A percentile compares a stretch with the other conserved stretches of the same genome.
Conservation (phyloP, 2,113 vertebrate species). For the Platichthys stellatus region DNA sequence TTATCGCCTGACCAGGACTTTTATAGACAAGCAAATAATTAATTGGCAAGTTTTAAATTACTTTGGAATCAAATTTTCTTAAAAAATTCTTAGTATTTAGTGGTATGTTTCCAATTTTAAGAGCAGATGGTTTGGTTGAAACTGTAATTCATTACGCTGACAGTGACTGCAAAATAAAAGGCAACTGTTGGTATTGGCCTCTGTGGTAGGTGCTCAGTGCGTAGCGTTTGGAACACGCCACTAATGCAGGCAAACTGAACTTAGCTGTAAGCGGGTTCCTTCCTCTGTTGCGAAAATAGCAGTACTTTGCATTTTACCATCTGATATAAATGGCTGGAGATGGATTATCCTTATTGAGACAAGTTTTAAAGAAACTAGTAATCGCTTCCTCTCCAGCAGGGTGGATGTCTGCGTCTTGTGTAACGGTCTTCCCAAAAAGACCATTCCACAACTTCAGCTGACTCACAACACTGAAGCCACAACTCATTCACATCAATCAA, state of each 20-base stretch:
- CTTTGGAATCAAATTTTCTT: background rate
- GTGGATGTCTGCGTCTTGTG: background rate
- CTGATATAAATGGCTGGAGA: background rate
- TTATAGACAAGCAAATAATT: background rate
- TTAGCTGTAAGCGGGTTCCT: background rate
- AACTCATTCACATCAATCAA: background rate
- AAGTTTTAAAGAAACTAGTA: background rate
- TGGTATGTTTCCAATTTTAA: background rate
- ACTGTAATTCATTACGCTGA: background rate
- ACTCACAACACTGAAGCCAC: no score
- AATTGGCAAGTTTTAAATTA: background rate
- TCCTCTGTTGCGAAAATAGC: background rate
- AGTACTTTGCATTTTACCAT: background rate
- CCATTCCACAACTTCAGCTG: background rate
- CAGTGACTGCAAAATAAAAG: background rate
- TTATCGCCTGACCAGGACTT: no score
- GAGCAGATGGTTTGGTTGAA: background rate
- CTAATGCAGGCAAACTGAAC: background rate
- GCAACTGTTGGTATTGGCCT: background rate
- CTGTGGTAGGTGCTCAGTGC: background rate
- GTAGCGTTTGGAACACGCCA: background rate
- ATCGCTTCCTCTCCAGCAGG: background rate
- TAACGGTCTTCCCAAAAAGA: background rate
- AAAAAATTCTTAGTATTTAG: background rate
- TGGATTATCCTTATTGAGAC: background rate